These are phyloP conservation scores for Gryllus bimaculatus DNA, from an alignment of 1,140 invertebrate species.

Conservation along the genomic window DNA sequence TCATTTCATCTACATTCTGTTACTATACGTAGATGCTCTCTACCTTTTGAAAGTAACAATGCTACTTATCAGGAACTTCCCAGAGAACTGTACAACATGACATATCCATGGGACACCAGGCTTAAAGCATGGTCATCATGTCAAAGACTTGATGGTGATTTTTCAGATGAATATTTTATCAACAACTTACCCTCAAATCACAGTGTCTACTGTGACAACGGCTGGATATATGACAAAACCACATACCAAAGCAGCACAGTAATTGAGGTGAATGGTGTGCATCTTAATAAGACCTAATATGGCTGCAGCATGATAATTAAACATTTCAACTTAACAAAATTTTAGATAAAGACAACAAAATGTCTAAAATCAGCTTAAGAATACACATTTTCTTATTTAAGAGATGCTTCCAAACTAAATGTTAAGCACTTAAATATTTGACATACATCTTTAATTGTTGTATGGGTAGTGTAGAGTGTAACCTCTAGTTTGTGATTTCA, in stretches of 20 bases:
- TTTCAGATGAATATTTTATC: slow-evolving; percentile 29
- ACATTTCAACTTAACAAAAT: too few relatives aligned
- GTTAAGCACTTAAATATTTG: too few relatives aligned
- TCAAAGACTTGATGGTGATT: slow-evolving; percentile 33
- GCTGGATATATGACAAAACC: slow-evolving; percentile 49
- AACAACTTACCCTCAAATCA: slow-evolving; percentile 24
- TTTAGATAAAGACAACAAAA: too few relatives aligned
- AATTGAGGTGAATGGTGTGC: slow-evolving; percentile 41
- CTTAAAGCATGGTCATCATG: slow-evolving; percentile 41
- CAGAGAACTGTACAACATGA: slow-evolving; percentile 35
- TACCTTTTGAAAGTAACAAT: slow-evolving; percentile 46
- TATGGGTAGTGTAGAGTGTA: too few relatives aligned
- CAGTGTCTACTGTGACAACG: slow-evolving; percentile 35
- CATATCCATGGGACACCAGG: slow-evolving; percentile 43
- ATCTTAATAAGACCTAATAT: neutral
- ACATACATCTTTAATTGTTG: too few relatives aligned
- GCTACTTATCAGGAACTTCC: slow-evolving; percentile 34
- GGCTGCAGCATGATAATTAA: too few relatives aligned
- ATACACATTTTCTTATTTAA: too few relatives aligned
- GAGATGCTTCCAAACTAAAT: too few relatives aligned
- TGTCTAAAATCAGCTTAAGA: too few relatives aligned
- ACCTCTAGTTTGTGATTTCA: neutral
- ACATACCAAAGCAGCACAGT: slow-evolving; percentile 50
- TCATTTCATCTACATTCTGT: neutral
- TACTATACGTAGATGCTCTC: slow-evolving; percentile 40